Percentiles rank a stretch among this genome's conserved stretches.
Conservation (phyloP, 1,140 invertebrate species). For the Venustaconcha ellipsiformis region DNA sequence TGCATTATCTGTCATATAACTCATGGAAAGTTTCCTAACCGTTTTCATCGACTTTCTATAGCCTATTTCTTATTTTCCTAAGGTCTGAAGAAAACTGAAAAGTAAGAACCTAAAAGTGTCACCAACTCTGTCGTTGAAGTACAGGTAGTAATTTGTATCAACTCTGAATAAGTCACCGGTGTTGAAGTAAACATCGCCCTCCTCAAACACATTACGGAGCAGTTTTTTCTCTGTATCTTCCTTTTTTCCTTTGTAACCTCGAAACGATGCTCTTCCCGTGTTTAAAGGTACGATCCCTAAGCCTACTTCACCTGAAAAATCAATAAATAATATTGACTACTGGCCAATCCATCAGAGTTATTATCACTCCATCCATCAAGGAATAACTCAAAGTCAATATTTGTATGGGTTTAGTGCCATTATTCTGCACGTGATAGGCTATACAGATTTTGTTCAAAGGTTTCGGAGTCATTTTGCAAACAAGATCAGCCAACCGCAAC, state of each 20-base stretch:
- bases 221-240: slow-evolving; percentile 36
- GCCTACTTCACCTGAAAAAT: slow-evolving; percentile 26
- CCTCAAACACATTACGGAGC: slow-evolving; percentile 30
- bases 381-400: neutral
- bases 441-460: too few species aligned
- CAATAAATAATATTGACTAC: neutral
- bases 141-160: slow-evolving; percentile 52
- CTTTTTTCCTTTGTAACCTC: slow-evolving; percentile 37
- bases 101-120: slow-evolving; percentile 55
- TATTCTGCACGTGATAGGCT: too few species aligned
- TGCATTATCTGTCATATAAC: too few species aligned
- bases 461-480: too few species aligned
- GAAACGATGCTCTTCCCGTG: slow-evolving; percentile 3
- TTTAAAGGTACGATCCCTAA: slow-evolving; percentile 6
- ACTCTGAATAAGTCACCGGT: slow-evolving; percentile 47
- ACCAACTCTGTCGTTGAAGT: slow-evolving; percentile 57
- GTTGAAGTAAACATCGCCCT: slow-evolving; percentile 46
- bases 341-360: neutral
- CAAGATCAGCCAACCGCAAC: too few species aligned
- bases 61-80: too few species aligned
- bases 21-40: too few species aligned
- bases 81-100: too few species aligned
- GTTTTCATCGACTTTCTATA: too few species aligned
- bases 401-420: too few species aligned
- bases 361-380: neutral